Base-by-base conservation (phyloP, 2,797 vertebrate species). In the Poeciliopsis presidionis region DNA sequence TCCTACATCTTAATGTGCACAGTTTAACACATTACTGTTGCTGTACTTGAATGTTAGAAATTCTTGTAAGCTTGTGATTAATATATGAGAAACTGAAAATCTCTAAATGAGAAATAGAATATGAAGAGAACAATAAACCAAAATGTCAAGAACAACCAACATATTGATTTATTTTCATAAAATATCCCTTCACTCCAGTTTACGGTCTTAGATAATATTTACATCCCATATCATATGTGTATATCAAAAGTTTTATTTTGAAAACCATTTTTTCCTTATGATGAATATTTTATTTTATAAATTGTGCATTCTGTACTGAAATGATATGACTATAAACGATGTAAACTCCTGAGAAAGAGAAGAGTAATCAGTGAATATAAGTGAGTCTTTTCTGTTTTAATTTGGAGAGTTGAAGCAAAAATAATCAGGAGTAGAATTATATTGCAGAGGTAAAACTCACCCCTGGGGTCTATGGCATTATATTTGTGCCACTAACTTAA, bases 1-100 rank as follows among this genome's bases (percentile, higher is more conserved):
- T n/a, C n/a, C 74, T 70, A 70, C 0, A 76, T 71, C 16, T 72
- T 61, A 45, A 83, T 46, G 22, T 63, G 13, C 13, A 30, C 28
- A 49, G 25, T 61, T 53, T 43, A 51, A 45, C 4, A 16, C 13
- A 46, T 77, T 41, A 61, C 20, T 69, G 11, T 18, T 7, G 28
- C 5, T 4, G 53, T 59, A 61, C 7, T 73, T 41, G 4, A 65
- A 5, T 41, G 25, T 47, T 43, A 6, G 22, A 74, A 46, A 65
- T 18, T 5, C 2, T n/a, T 2, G 28, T 30, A 2, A 73, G 4
- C 8, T 0, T 13, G 45, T 39, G 28, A 74, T 47, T 30, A 28
- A 61, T 49, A 46, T 33, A 13, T 65, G 18, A 33, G 49, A 57
- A 0, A 75, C 5, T 12, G 5, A 6, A 53, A 45, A 45, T 72